phyloP scores from a whole-genome alignment of 2,797 vertebrate species.

The Tachyglossus aculeatus region DNA sequence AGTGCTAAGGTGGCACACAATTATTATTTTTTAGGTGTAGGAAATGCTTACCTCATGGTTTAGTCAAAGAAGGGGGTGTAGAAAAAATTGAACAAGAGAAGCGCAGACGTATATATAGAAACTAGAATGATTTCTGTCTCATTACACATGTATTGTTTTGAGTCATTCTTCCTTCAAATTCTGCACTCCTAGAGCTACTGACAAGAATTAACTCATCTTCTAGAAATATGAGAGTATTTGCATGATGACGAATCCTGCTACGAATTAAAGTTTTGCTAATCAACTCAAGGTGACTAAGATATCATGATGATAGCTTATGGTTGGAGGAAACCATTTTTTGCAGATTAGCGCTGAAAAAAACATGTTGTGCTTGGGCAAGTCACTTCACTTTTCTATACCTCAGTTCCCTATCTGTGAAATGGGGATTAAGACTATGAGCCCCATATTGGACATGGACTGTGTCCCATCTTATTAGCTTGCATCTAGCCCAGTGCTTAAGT shows the following conservation, averaged over 20 bases:
- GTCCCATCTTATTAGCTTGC: too few species aligned
- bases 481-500: too few species aligned
- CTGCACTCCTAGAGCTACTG: constrained; percentile 41
- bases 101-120: constrained; percentile 34
- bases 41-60: constrained; percentile 39
- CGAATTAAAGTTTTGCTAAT: constrained; percentile 59
- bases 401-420: too few species aligned
- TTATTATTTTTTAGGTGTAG: constrained; percentile 17
- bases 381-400: too few species aligned
- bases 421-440: too few species aligned
- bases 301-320: constrained; percentile 25
- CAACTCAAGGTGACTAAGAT: constrained; percentile 43
- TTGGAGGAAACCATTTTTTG: constrained; percentile 25
- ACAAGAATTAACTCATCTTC: constrained; percentile 58
- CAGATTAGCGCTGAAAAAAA: too few species aligned
- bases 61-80: constrained; percentile 12
- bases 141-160: constrained; percentile 41
- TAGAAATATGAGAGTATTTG: constrained; percentile 15
- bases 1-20: constrained; percentile 25
- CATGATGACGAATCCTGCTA: constrained; percentile 47
- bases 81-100: constrained; percentile 37
- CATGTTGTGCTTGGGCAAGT: too few species aligned
- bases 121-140: constrained; percentile 21
- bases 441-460: too few species aligned
- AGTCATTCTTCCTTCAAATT: constrained; percentile 49